These are phyloP conservation scores for Caligus rogercresseyi DNA, from an alignment of 1,140 invertebrate species.

Conservation along the genomic window DNA sequence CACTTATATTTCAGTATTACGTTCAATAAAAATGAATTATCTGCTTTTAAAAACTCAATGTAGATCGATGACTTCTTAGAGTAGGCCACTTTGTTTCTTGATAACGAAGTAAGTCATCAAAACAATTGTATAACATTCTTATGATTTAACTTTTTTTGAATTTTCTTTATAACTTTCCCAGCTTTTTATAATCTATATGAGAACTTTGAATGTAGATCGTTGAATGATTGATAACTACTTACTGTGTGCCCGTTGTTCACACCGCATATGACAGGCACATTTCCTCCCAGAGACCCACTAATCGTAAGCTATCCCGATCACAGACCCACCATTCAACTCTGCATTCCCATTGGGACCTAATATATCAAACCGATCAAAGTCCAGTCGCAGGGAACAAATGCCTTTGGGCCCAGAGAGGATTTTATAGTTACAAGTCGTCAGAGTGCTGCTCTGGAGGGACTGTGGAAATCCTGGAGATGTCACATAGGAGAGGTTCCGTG, in stretches of 20 bases:
- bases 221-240: no score
- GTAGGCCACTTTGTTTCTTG: no score
- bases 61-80: no score
- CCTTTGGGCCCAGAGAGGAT: neutral
- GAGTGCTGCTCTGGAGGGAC: neutral
- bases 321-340: neutral
- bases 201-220: no score
- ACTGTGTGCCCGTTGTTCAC: conserved; percentile 8
- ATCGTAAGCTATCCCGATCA: neutral
- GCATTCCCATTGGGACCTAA: neutral
- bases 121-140: no score
- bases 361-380: conserved; percentile 11
- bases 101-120: no score
- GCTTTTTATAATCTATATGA: no score
- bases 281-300: neutral
- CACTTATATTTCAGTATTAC: no score
- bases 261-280: conserved; percentile 1
- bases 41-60: no score
- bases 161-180: no score
- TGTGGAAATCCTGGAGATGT: neutral
- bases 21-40: no score
- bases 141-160: no score
- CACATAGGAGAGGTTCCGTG: neutral
- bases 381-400: conserved; percentile 2
- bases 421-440: neutral